Evolutionary conservation across 2,113 vertebrate genomes (phyloP).

Genomic region (Heteronetta atricapilla): DNA sequence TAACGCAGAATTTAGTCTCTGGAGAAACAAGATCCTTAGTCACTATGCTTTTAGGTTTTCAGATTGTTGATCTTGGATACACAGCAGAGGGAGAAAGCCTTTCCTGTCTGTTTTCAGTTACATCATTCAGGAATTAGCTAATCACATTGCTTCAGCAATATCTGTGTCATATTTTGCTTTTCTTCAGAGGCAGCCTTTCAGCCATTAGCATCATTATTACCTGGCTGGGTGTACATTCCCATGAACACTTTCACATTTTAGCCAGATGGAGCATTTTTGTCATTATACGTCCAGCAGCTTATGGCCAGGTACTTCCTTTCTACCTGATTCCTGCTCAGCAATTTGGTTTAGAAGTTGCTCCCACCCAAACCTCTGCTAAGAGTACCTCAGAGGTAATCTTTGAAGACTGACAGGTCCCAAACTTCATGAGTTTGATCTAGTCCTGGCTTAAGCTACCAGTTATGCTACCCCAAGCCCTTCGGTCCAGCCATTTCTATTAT

Average conservation of each 20-base stretch:
- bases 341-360: neutral
- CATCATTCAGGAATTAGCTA: neutral
- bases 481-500: neutral
- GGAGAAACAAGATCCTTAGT: neutral
- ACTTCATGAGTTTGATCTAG: neutral
- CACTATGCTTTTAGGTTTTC: neutral
- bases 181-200: neutral
- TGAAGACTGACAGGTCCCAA: neutral
- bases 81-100: neutral
- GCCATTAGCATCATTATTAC: neutral
- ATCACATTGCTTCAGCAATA: neutral
- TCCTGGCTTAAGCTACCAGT: neutral
- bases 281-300: neutral
- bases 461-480: neutral
- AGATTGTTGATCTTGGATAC: neutral
- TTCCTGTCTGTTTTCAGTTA: neutral
- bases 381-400: neutral
- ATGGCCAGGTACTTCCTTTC: neutral
- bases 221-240: neutral
- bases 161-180: neutral
- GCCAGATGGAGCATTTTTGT: neutral
- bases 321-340: neutral
- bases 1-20: neutral
- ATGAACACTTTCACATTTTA: neutral
- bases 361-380: neutral